Conservation (phyloP, 1,140 invertebrate species). For the Eurosta solidaginis region DNA sequence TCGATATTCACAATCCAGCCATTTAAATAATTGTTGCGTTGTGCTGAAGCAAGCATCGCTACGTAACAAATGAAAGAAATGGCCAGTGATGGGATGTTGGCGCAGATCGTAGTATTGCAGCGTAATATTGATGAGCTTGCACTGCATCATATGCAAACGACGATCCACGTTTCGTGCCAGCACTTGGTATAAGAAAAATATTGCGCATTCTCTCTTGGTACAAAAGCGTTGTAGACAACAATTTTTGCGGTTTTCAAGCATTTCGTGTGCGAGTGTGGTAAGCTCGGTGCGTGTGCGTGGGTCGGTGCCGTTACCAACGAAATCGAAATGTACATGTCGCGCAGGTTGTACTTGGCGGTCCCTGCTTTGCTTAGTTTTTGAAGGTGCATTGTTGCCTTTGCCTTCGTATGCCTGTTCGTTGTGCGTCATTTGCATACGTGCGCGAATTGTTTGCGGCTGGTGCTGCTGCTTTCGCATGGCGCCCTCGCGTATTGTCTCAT, state of each 20-base stretch:
- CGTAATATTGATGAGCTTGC: not conserved
- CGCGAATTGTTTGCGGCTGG: too few relatives aligned
- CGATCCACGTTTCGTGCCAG: not conserved
- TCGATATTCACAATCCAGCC: not conserved
- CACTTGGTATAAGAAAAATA: not conserved
- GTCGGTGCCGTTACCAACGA: not conserved
- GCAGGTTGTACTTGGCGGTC: not conserved
- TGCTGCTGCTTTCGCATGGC: too few relatives aligned
- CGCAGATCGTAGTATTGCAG: not conserved
- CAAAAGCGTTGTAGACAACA: not conserved
- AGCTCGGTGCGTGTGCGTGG: not conserved
- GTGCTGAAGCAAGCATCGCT: not conserved
- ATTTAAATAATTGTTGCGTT: not conserved
- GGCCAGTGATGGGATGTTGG: not conserved
- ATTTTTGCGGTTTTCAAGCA: slow-evolving; percentile 4
- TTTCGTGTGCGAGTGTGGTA: not conserved
- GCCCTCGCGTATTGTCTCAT: too few relatives aligned
- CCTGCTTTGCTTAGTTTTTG: too few relatives aligned
- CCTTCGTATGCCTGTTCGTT: too few relatives aligned
- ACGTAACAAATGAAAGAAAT: not conserved
- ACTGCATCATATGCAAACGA: not conserved
- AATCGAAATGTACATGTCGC: not conserved
- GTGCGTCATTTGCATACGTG: too few relatives aligned
- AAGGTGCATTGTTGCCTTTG: too few relatives aligned
- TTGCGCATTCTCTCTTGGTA: not conserved